Evolutionary conservation across 1,140 invertebrate species (phyloP).

Genomic region (Chelonus insularis): DNA sequence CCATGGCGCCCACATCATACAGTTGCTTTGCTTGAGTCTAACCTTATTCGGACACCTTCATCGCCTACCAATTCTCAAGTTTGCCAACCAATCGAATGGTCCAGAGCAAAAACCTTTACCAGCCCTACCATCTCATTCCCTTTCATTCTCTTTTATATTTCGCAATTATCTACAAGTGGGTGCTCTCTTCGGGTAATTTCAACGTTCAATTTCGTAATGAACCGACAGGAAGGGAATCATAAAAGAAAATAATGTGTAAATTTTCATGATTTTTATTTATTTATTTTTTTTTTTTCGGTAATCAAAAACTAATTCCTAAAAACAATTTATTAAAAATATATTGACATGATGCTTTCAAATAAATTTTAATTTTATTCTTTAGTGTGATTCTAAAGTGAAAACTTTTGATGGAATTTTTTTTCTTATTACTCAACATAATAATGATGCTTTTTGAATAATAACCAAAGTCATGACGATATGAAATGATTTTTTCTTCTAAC

Average conservation of each 20-base stretch:
- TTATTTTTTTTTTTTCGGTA: neutral
- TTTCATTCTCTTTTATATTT: constrained; percentile 28
- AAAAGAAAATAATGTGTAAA: neutral
- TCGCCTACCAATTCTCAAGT: constrained; percentile 39
- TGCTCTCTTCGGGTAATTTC: constrained; percentile 13
- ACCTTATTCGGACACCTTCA: constrained; percentile 58
- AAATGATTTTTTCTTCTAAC: no score
- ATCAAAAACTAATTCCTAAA: no score
- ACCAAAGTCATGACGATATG: no score
- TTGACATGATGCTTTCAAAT: no score
- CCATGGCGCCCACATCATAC: constrained; percentile 48
- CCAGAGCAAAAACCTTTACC: constrained; percentile 34
- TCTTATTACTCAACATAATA: no score
- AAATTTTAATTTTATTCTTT: no score
- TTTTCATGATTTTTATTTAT: neutral
- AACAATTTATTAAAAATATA: no score
- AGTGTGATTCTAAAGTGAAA: no score
- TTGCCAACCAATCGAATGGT: constrained; percentile 25
- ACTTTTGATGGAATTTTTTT: no score
- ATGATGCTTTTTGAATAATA: no score
- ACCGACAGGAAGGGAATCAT: constrained; percentile 13
- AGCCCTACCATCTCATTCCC: no score
- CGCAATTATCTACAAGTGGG: constrained; percentile 24
- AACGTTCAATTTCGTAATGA: constrained; percentile 16
- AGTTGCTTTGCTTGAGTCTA: constrained; percentile 42